A percentile compares a stretch with the other conserved stretches of the same genome.
Evolutionary conservation across 2,113 vertebrate genomes (phyloP).

Genomic region (Chloropsis cyanopogon): DNA sequence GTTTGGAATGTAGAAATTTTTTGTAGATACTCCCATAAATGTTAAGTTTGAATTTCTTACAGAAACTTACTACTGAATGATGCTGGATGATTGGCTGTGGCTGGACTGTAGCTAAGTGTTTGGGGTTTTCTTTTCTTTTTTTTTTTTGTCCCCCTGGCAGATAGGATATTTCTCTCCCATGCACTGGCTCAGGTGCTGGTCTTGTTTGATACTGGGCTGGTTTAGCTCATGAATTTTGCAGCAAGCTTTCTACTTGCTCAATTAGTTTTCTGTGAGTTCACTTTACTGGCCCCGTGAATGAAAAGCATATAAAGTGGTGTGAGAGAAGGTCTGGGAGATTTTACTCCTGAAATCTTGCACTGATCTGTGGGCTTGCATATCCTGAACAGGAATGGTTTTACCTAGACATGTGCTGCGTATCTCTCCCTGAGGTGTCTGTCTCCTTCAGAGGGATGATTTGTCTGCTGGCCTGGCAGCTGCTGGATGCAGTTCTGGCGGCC

Average conservation of each 20-base stretch:
- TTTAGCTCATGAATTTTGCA: background rate
- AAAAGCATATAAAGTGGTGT: background rate
- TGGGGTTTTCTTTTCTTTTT: too few relatives aligned
- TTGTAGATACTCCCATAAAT: background rate
- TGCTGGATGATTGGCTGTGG: background rate
- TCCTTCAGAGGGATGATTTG: background rate
- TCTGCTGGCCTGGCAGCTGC: background rate
- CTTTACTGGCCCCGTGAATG: background rate
- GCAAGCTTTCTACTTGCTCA: background rate
- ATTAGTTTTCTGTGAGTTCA: background rate
- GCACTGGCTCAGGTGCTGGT: fast-evolving
- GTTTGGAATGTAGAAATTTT: background rate
- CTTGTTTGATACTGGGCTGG: background rate
- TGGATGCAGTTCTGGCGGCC: background rate
- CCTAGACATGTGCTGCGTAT: fast-evolving
- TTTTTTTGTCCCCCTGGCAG: background rate
- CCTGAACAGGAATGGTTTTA: background rate
- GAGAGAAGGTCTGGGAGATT: background rate
- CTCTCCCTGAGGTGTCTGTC: background rate
- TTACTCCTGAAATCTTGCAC: background rate
- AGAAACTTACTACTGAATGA: background rate
- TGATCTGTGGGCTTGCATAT: background rate
- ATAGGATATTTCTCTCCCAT: background rate
- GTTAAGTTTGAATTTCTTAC: background rate
- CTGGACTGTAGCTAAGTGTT: background rate